Conservation (phyloP, 2,888 invertebrate genomes). For the Cantharis lateralis region DNA sequence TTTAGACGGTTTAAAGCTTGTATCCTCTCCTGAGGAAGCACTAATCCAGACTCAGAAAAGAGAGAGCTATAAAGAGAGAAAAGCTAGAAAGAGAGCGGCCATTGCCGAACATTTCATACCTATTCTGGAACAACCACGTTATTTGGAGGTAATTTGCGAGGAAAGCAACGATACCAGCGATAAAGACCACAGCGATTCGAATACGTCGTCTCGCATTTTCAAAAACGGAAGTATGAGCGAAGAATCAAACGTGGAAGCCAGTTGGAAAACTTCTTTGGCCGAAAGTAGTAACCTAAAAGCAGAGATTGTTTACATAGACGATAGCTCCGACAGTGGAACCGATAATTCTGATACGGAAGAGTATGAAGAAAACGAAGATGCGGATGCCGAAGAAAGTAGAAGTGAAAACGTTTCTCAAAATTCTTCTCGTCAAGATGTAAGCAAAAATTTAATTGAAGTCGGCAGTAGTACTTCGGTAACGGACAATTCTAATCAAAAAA, state of each 20-base stretch:
- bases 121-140: slow-evolving; percentile 65
- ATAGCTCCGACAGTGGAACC: slow-evolving; percentile 63
- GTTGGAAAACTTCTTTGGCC: slow-evolving; percentile 16
- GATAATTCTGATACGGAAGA: slow-evolving; percentile 56
- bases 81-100: slow-evolving; percentile 60
- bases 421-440: neutral
- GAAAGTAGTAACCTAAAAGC: slow-evolving; percentile 16
- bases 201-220: slow-evolving; percentile 57
- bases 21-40: slow-evolving; percentile 57
- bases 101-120: slow-evolving; percentile 64
- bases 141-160: slow-evolving; percentile 77
- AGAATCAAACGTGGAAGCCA: slow-evolving; percentile 38
- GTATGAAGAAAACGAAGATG: slow-evolving; percentile 55
- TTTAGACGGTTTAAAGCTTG: slow-evolving; percentile 62
- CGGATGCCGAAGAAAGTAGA: slow-evolving; percentile 54
- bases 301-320: slow-evolving; percentile 72
- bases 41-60: slow-evolving; percentile 31
- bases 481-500: neutral
- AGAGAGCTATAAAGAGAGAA: slow-evolving; percentile 52
- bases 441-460: slow-evolving; percentile 12
- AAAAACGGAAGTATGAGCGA: slow-evolving; percentile 41
- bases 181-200: slow-evolving; percentile 43
- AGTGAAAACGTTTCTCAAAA: slow-evolving; percentile 3
- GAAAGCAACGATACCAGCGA: slow-evolving; percentile 73
- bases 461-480: neutral